Base-by-base conservation (phyloP, 2,113 vertebrate genomes). In the Suncus etruscus region DNA sequence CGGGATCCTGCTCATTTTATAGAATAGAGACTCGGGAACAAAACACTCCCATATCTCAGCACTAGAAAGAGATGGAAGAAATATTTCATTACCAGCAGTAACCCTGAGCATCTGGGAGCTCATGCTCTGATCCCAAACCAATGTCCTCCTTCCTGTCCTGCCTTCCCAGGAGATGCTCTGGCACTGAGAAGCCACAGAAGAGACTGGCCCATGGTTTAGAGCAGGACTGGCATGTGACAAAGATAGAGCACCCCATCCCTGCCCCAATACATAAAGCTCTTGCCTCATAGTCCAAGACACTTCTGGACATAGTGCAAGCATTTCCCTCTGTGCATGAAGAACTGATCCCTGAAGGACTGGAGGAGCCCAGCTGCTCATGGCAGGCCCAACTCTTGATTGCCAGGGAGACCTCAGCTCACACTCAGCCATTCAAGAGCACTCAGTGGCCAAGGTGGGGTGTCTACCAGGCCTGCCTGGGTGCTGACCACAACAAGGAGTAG, bases 111-210 rank as follows among this genome's bases (percentile, higher is more conserved):
- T 18, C 18, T 20, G 6, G 51, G 58, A 61, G 58, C 58, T 20
- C 58, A 15, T 66, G 45, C 84, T 69, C 1, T 12, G 79, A 50
- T 25, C 47, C 80, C 51, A 48, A 72, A 16, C 8, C 0, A 29
- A 1, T 77, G 39, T 25, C 20, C n/a, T 0, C 24, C 54, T 69
- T 72, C 27, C 48, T 39, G 39, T 47, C 31, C 48, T 4, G 1
- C 8, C 45, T 65, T 31, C 11, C 22, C 54, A 51, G 1, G 12
- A 25, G 0, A 63, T 0, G 7, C 29, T 10, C 0, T 0, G 29
- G 68, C n/a, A 7, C 0, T 3, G 29, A 14, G 27, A 7, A 25
- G 0, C 24, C 10, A 1, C 0, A 3, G 48, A 27, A 50, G 9
- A 61, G 86, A 48, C 24, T 25, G 0, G 14, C 6, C 50, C 18